Conservation (phyloP, 2,888 invertebrate species). For the Rhagonycha fulva region DNA sequence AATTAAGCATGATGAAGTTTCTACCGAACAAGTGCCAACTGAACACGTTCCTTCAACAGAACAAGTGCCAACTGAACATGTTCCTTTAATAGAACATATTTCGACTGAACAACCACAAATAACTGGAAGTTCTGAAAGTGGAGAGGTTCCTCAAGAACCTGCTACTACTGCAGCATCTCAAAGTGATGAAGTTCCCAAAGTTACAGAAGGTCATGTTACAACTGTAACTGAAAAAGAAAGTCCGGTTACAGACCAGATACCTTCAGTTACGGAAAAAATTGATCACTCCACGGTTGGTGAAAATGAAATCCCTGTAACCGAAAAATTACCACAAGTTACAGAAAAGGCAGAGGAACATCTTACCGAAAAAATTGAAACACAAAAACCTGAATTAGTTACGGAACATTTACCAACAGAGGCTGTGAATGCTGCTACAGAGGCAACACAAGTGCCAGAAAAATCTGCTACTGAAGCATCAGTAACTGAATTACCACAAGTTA, state of each 20-base stretch:
- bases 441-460: constrained; percentile 1
- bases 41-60: background rate
- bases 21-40: background rate
- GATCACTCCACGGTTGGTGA: constrained; percentile 4
- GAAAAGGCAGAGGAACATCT: background rate
- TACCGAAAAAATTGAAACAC: background rate
- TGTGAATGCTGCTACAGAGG: background rate
- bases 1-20: background rate
- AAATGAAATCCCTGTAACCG: background rate
- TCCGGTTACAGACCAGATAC: constrained; percentile 12
- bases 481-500: too few relatives aligned
- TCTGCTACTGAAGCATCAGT: background rate
- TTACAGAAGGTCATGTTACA: background rate
- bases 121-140: too few relatives aligned
- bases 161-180: background rate
- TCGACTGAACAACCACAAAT: background rate
- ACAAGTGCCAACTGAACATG: background rate
- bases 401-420: constrained; percentile 4
- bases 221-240: background rate
- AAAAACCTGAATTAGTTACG: background rate
- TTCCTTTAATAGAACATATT: background rate
- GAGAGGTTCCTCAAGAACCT: background rate
- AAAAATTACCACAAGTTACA: background rate
- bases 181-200: background rate
- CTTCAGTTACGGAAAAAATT: constrained; percentile 22